These are phyloP conservation scores for Microchirus variegatus DNA, from an alignment of 2,797 vertebrate genomes.

Conservation along the genomic window DNA sequence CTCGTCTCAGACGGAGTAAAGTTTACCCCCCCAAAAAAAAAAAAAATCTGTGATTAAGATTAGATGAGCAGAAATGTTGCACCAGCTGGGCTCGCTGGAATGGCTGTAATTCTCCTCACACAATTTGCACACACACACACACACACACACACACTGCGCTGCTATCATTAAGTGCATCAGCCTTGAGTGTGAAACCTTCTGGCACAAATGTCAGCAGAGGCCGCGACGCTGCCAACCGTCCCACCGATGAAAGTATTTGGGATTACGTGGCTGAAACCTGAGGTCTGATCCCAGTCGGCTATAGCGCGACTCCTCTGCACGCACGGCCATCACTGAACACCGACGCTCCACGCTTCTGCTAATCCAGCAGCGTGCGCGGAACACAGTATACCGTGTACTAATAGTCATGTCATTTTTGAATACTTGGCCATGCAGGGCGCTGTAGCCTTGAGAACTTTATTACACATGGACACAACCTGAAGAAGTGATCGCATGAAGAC, in stretches of 20 bases:
- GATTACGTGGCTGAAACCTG: slow-evolving; percentile 58
- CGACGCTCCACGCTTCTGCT: slow-evolving; percentile 40
- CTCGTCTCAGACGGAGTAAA: slow-evolving; percentile 6
- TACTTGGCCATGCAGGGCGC: slow-evolving; percentile 16
- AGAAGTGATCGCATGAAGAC: slow-evolving; percentile 11
- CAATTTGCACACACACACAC: slow-evolving; percentile 31
- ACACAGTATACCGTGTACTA: slow-evolving; percentile 38
- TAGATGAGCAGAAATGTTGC: slow-evolving; percentile 76
- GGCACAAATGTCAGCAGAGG: slow-evolving; percentile 52
- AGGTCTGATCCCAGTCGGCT: slow-evolving; percentile 58
- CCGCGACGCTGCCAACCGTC: slow-evolving; percentile 14
- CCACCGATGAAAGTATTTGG: slow-evolving; percentile 37
- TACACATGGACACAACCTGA: not conserved
- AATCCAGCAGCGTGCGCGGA: slow-evolving; percentile 40
- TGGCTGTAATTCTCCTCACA: slow-evolving; percentile 82
- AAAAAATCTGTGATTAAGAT: slow-evolving; percentile 78
- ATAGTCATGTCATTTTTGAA: slow-evolving; percentile 42
- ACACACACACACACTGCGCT: not conserved
- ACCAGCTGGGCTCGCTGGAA: slow-evolving; percentile 84
- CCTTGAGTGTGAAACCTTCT: slow-evolving; percentile 59
- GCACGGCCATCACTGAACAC: slow-evolving; percentile 39
- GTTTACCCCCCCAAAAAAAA: not conserved
- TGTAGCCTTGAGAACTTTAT: slow-evolving; percentile 19
- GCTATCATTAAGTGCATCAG: slow-evolving; percentile 8
- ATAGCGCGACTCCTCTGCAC: slow-evolving; percentile 23